phyloP scores from a whole-genome alignment of 92 coral and sea anemone genomes.

The Metridium senile region DNA sequence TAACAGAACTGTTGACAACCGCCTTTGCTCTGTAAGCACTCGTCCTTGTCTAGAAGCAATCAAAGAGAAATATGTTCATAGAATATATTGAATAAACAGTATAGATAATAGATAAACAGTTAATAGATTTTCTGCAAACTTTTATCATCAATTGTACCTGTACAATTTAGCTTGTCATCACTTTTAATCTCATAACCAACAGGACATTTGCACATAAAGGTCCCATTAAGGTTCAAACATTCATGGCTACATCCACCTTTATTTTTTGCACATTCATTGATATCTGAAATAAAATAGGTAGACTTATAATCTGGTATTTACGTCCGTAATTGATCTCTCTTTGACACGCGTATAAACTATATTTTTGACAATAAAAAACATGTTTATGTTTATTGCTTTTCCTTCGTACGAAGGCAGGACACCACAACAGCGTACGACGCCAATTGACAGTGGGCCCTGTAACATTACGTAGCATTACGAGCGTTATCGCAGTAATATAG shows the following conservation, averaged over 20 bases:
- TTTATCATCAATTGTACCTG: no score
- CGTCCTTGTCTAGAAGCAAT: constrained; percentile 55
- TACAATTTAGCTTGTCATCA: constrained; percentile 40
- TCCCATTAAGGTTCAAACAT: constrained; percentile 65
- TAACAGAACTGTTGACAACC: constrained; percentile 61
- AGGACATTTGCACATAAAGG: constrained; percentile 73
- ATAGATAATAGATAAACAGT: background rate
- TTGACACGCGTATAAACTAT: no score
- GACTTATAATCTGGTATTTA: background rate
- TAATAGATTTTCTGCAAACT: no score
- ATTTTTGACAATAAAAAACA: no score
- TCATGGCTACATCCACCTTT: constrained; percentile 80
- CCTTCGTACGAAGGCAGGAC: no score
- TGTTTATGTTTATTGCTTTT: no score
- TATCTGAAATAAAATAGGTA: constrained; percentile 42
- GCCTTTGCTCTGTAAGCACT: constrained; percentile 61
- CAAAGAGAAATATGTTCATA: background rate
- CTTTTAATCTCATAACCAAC: constrained; percentile 56
- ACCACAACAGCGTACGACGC: no score
- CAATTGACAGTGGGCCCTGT: no score
- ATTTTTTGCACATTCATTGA: constrained; percentile 62
- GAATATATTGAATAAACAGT: no score
- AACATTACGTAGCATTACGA: no score
- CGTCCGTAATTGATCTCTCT: no score
- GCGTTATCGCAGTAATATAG: no score